A percentile compares a stretch with the other conserved stretches of the same genome.
phyloP scores from a whole-genome alignment of 2,113 vertebrate genomes.

The Lota lota region DNA sequence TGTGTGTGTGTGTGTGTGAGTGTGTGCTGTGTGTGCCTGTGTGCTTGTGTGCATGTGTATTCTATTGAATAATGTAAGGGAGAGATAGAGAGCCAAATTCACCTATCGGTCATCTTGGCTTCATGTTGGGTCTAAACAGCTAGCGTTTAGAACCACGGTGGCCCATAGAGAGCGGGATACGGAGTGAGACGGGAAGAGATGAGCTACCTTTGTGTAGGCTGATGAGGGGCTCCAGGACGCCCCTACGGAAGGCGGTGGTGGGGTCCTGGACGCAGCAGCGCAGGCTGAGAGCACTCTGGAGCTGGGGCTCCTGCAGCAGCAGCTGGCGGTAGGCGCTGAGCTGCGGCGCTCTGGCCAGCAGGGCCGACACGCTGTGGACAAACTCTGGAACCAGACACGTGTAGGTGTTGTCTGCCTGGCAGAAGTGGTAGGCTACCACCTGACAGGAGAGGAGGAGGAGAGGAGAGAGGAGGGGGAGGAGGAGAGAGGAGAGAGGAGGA shows the following conservation, averaged over 20 bases:
- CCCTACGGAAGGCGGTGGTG: constrained; percentile 83
- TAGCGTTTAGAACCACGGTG: no score
- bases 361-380: constrained; percentile 90
- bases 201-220: constrained; percentile 83
- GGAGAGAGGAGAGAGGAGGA: not conserved
- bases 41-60: no score
- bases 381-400: constrained; percentile 96
- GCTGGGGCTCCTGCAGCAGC: constrained; percentile 83
- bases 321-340: constrained; percentile 85
- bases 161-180: not conserved
- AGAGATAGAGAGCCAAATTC: no score
- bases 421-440: constrained; percentile 98
- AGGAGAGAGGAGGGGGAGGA: not conserved
- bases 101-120: no score
- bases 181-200: not conserved
- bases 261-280: constrained; percentile 96
- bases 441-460: constrained; percentile 44
- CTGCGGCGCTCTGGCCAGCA: constrained; percentile 86
- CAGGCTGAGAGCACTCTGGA: constrained; percentile 91
- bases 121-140: no score
- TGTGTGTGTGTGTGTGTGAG: no score
- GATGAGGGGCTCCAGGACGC: constrained; percentile 85
- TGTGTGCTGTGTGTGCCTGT: no score
- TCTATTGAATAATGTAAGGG: no score
- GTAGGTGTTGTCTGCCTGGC: constrained; percentile 97